A percentile compares a stretch with the other conserved stretches of the same genome.
Evolutionary conservation across 2,888 invertebrate genomes (phyloP).

Genomic region (Calameuta filiformis): DNA sequence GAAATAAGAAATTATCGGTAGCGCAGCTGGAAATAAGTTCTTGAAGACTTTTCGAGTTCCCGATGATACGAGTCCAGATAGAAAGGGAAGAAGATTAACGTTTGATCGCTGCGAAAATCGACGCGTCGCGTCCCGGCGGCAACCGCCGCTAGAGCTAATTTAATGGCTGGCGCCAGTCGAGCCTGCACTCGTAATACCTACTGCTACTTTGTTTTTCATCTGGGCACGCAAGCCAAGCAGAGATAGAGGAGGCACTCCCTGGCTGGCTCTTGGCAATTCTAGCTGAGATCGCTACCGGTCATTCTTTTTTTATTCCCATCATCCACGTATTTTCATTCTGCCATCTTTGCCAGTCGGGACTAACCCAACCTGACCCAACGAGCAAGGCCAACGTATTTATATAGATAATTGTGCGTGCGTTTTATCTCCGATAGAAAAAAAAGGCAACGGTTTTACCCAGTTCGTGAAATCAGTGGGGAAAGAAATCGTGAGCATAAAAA

Average conservation of each 20-base stretch:
- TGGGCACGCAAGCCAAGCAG: conserved; percentile 16
- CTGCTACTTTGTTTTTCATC: conserved; percentile 36
- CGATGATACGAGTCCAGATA: not conserved
- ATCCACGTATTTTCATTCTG: not conserved
- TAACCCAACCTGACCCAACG: not conserved
- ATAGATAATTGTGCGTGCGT: not conserved
- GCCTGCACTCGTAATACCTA: conserved; percentile 40
- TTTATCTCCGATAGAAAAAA: not conserved
- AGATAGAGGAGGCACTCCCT: conserved; percentile 30
- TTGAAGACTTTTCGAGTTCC: not conserved
- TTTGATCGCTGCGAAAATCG: not conserved
- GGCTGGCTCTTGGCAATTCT: conserved; percentile 33
- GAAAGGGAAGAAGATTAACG: not conserved
- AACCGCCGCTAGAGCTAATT: conserved; percentile 32
- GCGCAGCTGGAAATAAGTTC: not conserved
- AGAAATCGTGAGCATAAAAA: not conserved
- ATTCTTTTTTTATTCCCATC: not conserved
- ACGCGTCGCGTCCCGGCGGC: not conserved
- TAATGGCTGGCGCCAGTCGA: conserved; percentile 46
- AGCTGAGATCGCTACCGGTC: conserved; percentile 16
- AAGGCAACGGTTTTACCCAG: not conserved
- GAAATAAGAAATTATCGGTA: not conserved
- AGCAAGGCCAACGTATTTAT: not conserved
- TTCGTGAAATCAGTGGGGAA: not conserved
- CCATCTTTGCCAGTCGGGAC: not conserved